Evolutionary conservation across 2,797 vertebrate genomes (phyloP).

Genomic region (Sebastes trivittatus): DNA sequence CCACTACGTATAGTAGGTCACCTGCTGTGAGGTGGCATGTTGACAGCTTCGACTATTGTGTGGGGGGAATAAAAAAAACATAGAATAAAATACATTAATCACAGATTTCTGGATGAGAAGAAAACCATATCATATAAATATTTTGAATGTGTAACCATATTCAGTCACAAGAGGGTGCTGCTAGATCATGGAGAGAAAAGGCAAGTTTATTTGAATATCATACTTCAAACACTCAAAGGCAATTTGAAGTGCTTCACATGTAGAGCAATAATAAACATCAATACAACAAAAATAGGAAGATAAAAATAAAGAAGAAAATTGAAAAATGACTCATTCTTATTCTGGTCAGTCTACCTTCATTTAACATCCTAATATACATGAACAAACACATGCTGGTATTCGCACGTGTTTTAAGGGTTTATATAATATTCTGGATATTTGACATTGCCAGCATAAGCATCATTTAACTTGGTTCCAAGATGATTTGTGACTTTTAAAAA

Average conservation of each 20-base stretch:
- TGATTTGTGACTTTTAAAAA: not conserved
- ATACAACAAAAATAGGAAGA: not conserved
- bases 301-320: not conserved
- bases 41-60: not conserved
- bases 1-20: not conserved
- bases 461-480: not conserved
- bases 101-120: not conserved
- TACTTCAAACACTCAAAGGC: not conserved
- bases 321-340: not conserved
- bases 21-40: not conserved
- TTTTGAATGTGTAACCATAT: not conserved
- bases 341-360: not conserved
- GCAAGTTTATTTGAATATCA: not conserved
- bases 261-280: not conserved
- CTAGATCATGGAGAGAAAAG: not conserved
- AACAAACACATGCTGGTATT: not conserved
- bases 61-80: not conserved
- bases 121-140: not conserved
- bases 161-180: conserved; percentile 48
- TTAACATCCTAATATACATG: not conserved
- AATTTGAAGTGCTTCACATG: not conserved
- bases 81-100: not conserved
- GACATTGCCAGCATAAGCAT: no score
- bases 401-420: not conserved
- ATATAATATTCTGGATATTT: not conserved